Base-by-base conservation (phyloP, 2,797 vertebrate genomes). In the Semaprochilodus insignis region DNA sequence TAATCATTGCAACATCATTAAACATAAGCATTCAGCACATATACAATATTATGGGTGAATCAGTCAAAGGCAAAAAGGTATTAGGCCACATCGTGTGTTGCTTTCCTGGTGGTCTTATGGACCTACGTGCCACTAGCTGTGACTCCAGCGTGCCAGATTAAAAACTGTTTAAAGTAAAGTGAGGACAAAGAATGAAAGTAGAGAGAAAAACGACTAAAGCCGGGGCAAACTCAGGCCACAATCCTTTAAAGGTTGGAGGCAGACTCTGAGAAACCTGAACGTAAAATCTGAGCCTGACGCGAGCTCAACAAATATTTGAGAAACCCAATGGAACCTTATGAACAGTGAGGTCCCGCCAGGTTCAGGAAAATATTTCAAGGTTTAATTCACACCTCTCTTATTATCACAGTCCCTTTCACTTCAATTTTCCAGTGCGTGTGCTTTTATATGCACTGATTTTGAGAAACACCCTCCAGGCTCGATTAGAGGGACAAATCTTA, bases 401-500 rank as follows among this genome's bases (percentile, higher is more conserved):
- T 80, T 69, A 83, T 57, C 19, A 57, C 62, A 67, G 44, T 60
- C 54, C 21, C 69, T 60, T 77, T 72, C 54, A 16, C 81, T 17
- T 63, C 27, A 19, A 36, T 3, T 66, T 66, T 66, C 63, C 27
- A 27, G 15, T 44, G 40, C 1, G 21, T 69, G 19, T 44, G 67
- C 40, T 11, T n/a, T 44, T 48, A 48, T n/a, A 48, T 11, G 34
- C 36, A 14, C 67, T 36, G 27, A 36, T 23, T 70, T 44, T 70
- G 36, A 2, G 66, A 34, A 44, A 36, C 14, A 72, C 60, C 2
- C 14, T 34, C 27, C 63, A 66, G 31, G 4, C 25, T 27, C 16
- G 31, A 15, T 60, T 60, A 60, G 21, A 5, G 21, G 19, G 57
- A 60, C 10, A 60, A 23, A 60, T 55, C 4, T 25, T 66, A 15